Evolutionary conservation across 2,113 vertebrate genomes (phyloP).

Genomic region (Poeciliopsis retropinna): DNA sequence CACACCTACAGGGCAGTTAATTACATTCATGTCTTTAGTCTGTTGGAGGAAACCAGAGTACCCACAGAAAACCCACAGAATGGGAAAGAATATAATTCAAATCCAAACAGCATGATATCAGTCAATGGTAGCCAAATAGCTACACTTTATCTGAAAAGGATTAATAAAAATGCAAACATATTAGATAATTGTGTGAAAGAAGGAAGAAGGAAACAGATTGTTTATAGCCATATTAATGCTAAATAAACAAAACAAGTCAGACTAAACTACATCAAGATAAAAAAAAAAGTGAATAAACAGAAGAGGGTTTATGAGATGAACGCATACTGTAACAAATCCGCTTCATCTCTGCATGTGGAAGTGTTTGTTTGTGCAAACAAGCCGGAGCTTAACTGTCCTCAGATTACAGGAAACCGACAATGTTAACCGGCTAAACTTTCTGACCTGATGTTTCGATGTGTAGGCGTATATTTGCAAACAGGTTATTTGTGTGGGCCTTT

Average conservation of each 20-base stretch:
- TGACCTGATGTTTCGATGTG: neutral
- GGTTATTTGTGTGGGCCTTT: constrained; percentile 10
- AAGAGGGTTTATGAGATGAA: neutral
- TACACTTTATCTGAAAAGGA: too few relatives aligned
- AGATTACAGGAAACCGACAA: neutral
- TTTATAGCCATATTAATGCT: too few relatives aligned
- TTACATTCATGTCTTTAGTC: neutral
- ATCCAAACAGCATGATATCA: too few relatives aligned
- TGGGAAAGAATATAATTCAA: neutral
- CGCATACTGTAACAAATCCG: neutral
- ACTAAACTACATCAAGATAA: neutral
- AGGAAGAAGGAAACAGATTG: neutral
- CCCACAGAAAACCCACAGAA: neutral
- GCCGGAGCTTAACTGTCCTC: neutral
- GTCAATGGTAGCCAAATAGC: too few relatives aligned
- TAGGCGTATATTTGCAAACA: neutral
- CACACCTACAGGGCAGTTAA: too few relatives aligned
- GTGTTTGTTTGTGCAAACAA: neutral
- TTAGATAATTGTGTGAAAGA: neutral
- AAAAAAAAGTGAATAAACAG: neutral
- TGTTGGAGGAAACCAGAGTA: neutral
- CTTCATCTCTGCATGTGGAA: neutral
- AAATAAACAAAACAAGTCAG: too few relatives aligned
- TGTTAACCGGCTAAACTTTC: neutral
- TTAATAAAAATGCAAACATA: too few relatives aligned